A percentile compares a stretch with the other conserved stretches of the same genome.
These are phyloP conservation scores for Buteo buteo DNA, from an alignment of 2,113 vertebrate species.

Conservation along the genomic window DNA sequence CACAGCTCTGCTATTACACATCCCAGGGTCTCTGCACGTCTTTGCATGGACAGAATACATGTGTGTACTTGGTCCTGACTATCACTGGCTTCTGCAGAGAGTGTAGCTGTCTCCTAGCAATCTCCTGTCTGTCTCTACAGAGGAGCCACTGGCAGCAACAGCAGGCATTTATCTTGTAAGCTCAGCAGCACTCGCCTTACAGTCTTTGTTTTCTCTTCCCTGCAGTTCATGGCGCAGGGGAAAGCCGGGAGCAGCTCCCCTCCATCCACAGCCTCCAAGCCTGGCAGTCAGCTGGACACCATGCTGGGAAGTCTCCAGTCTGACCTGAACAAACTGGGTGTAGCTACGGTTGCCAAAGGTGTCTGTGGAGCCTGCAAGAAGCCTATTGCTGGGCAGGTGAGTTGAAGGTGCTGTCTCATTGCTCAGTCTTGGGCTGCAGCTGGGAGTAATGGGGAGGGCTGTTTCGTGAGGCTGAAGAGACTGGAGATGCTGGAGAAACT, in stretches of 20 bases:
- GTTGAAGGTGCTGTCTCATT: background rate
- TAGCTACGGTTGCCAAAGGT: conserved; percentile 95
- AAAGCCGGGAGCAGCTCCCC: conserved; percentile 79
- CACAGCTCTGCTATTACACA: background rate
- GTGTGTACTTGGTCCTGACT: background rate
- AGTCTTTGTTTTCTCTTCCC: background rate
- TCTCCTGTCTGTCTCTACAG: background rate
- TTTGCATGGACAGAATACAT: background rate
- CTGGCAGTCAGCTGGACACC: conserved; percentile 96
- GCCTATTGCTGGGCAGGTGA: conserved; percentile 96
- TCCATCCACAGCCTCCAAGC: conserved; percentile 78
- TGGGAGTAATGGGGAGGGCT: conserved; percentile 37
- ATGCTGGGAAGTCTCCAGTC: conserved; percentile 98
- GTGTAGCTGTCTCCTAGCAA: background rate
- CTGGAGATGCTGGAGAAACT: conserved; percentile 68
- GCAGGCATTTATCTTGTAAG: background rate
- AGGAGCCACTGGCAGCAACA: background rate
- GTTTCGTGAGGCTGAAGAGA: conserved; percentile 48
- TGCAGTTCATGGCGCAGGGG: conserved; percentile 93
- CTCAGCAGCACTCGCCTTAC: background rate
- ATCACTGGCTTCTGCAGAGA: background rate
- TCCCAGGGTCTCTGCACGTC: background rate
- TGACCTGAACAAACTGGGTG: conserved; percentile 94
- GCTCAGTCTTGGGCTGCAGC: background rate
- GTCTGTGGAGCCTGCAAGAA: conserved; percentile 98